phyloP scores from a whole-genome alignment of 2,797 vertebrate species.

The Lagothrix lagotricha region DNA sequence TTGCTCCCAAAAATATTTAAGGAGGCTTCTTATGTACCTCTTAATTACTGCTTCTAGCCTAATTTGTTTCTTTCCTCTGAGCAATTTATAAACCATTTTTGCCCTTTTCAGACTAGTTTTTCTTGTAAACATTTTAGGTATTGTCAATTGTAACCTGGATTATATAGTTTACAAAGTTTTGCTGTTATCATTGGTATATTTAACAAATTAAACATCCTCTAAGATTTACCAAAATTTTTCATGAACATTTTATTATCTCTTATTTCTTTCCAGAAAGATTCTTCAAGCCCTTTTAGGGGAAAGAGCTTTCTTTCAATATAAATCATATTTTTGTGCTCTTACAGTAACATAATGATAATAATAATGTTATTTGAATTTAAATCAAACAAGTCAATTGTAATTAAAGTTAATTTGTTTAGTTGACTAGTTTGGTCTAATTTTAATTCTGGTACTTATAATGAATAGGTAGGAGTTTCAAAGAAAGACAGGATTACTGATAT shows the following conservation, averaged over 20 bases:
- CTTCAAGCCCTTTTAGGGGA: not conserved
- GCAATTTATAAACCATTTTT: not conserved
- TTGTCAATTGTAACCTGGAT: not conserved
- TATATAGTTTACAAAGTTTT: not conserved
- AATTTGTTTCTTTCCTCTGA: not conserved
- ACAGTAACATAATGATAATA: not conserved
- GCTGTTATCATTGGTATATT: not conserved
- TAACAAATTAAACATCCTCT: not conserved
- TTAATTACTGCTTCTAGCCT: not conserved
- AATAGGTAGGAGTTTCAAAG: not conserved
- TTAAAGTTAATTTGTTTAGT: not conserved
- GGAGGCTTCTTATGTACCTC: not conserved
- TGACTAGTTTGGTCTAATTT: not conserved
- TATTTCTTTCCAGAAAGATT: not conserved
- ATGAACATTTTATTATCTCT: not conserved
- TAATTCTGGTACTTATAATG: constrained; percentile 2
- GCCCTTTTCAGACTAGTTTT: not conserved
- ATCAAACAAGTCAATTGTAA: not conserved
- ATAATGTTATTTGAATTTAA: not conserved
- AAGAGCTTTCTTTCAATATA: not conserved
- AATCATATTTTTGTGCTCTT: not conserved
- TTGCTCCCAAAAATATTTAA: not conserved
- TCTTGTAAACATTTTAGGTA: not conserved
- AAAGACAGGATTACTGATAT: not conserved
- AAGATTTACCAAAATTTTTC: not conserved